Percentiles rank a stretch among this genome's conserved stretches.
Conservation (phyloP, 1,140 invertebrate genomes). For the Drosophila nigrodunni region DNA sequence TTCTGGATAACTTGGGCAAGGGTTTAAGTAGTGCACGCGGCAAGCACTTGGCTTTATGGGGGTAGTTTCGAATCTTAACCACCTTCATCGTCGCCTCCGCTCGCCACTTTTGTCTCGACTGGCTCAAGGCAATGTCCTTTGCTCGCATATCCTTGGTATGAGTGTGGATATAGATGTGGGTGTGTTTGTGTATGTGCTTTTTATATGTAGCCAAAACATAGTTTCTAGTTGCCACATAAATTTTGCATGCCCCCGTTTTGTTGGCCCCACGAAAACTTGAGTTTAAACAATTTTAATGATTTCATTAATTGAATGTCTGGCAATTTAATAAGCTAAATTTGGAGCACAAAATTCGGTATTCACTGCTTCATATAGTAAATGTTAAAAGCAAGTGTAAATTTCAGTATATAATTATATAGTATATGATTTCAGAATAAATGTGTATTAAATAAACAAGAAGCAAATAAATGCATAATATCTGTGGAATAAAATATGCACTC, state of each 20-base stretch:
- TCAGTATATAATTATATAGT: background rate
- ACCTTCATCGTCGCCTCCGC: conserved; percentile 22
- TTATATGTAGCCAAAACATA: conserved; percentile 71
- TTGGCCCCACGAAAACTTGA: conserved; percentile 54
- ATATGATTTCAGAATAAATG: too few relatives aligned
- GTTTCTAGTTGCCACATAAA: conserved; percentile 78
- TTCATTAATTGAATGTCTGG: conserved; percentile 65
- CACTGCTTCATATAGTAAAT: background rate
- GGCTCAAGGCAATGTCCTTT: conserved; percentile 81
- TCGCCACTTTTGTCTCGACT: conserved; percentile 61
- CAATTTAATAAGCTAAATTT: conserved; percentile 59
- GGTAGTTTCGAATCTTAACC: conserved; percentile 56
- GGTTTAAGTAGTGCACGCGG: conserved; percentile 71
- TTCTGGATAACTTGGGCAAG: conserved; percentile 63
- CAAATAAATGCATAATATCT: too few relatives aligned
- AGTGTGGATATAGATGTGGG: conserved; percentile 33
- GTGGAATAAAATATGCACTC: too few relatives aligned
- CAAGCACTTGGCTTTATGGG: conserved; percentile 10
- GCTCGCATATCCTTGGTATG: conserved; percentile 38
- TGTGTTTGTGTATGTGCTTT: conserved; percentile 41
- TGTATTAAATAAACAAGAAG: too few relatives aligned
- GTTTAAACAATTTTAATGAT: conserved; percentile 80
- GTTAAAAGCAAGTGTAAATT: too few relatives aligned
- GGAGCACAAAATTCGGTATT: conserved; percentile 58
- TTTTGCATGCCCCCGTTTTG: conserved; percentile 58